These are phyloP conservation scores for Agapornis canus DNA, from an alignment of 2,797 vertebrate genomes.

Conservation along the genomic window DNA sequence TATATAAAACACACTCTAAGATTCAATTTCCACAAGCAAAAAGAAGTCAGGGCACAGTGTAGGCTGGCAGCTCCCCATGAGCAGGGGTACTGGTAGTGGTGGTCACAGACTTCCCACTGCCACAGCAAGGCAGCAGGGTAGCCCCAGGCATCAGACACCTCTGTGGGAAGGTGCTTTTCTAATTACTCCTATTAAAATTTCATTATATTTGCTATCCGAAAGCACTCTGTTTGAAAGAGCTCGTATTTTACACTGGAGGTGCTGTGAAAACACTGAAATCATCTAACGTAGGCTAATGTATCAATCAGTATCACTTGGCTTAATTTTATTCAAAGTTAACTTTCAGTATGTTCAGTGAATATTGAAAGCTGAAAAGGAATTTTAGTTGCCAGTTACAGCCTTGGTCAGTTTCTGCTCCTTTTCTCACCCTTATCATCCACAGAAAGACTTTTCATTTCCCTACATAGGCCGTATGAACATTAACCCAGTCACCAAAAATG, in stretches of 20 bases:
- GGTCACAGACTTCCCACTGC: background rate
- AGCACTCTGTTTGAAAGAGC: background rate
- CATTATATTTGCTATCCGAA: background rate
- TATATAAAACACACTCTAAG: background rate
- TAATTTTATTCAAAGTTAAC: background rate
- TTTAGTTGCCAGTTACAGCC: background rate
- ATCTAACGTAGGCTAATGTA: background rate
- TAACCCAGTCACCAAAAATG: background rate
- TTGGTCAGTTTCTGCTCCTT: background rate
- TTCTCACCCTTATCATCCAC: background rate
- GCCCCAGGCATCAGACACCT: background rate
- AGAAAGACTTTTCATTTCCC: background rate
- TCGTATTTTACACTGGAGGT: background rate
- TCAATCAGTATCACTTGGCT: background rate
- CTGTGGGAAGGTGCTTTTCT: background rate
- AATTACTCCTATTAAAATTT: background rate
- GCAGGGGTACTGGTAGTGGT: fast-evolving
- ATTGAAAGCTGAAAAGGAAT: background rate
- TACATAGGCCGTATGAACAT: background rate
- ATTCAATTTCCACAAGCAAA: background rate
- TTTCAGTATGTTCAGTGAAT: background rate
- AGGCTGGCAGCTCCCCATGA: background rate
- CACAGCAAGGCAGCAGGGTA: background rate
- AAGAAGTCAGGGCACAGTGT: background rate
- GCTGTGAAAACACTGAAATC: background rate